Percentiles rank a stretch among this genome's conserved stretches.
phyloP scores from a whole-genome alignment of 2,888 invertebrate species.

The Laothoe populi region DNA sequence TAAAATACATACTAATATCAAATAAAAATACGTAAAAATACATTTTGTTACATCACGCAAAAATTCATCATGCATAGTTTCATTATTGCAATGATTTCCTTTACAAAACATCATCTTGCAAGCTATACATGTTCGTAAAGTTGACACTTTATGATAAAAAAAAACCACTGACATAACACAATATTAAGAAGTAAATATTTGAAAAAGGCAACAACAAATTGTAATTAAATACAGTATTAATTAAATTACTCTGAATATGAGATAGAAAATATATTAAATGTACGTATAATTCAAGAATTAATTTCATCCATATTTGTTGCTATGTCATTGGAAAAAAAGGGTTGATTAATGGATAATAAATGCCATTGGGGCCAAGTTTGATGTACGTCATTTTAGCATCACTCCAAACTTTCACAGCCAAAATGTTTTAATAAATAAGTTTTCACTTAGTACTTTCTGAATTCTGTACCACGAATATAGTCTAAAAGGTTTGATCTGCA shows the following conservation, averaged over 20 bases:
- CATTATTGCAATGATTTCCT: constrained; percentile 13
- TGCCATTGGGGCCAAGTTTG: no score
- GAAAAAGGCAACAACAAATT: not conserved
- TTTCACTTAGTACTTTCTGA: no score
- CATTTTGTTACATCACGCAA: constrained; percentile 47
- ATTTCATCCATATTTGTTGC: not conserved
- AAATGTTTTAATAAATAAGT: no score
- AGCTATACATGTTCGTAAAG: constrained; percentile 13
- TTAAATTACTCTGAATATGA: no score
- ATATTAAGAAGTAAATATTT: not conserved
- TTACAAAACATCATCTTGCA: constrained; percentile 27
- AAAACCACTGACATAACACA: not conserved
- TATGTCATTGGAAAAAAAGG: not conserved
- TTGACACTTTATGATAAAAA: constrained; percentile 5
- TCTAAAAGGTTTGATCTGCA: no score
- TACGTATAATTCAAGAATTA: not conserved
- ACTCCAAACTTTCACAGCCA: no score
- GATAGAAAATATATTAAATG: not conserved
- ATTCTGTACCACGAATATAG: no score
- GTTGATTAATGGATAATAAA: not conserved
- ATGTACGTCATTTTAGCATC: no score
- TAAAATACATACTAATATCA: not conserved
- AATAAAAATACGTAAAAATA: constrained; percentile 30
- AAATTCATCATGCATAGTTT: constrained; percentile 44
- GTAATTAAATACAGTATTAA: not conserved